A percentile compares a stretch with the other conserved stretches of the same genome.
Conservation (phyloP, 2,888 invertebrate species). For the Epicampocera succincta region DNA sequence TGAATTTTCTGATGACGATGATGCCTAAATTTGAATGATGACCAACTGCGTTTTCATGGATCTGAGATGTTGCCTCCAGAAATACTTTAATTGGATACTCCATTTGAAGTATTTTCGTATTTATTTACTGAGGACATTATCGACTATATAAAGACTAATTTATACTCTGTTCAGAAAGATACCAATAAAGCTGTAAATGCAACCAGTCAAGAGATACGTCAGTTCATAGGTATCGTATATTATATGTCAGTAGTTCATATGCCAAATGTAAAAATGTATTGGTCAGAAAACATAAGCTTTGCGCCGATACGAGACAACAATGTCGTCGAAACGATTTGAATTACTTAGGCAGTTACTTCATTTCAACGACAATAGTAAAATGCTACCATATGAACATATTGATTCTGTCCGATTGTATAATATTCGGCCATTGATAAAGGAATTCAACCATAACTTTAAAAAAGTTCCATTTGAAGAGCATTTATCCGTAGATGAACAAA, state of each 20-base stretch:
- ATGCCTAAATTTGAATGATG: conserved; percentile 14
- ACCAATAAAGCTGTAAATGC: conserved; percentile 1
- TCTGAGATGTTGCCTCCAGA: conserved; percentile 21
- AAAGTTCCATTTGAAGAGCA: conserved; percentile 27
- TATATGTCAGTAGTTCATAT: conserved; percentile 24
- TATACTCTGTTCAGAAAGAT: conserved; percentile 24
- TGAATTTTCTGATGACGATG: too few relatives aligned
- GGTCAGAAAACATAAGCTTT: conserved; percentile 26
- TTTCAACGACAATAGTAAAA: conserved; percentile 32
- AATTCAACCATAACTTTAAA: conserved; percentile 1
- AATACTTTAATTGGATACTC: background rate
- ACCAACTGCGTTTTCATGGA: conserved; percentile 38
- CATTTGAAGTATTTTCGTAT: conserved; percentile 3
- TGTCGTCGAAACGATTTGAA: too few relatives aligned
- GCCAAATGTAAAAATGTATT: conserved; percentile 26
- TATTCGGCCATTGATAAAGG: conserved; percentile 18
- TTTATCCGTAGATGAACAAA: conserved; percentile 40
- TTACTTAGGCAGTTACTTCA: conserved; percentile 11
- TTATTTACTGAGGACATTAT: conserved; percentile 24
- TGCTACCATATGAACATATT: conserved; percentile 15
- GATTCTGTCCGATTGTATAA: conserved; percentile 1
- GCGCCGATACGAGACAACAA: background rate
- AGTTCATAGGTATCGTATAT: conserved; percentile 15
- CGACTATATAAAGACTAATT: conserved; percentile 21
- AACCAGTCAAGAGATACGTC: conserved; percentile 19